Base-by-base conservation (phyloP, 2,113 vertebrate genomes). In the Mola mola region DNA sequence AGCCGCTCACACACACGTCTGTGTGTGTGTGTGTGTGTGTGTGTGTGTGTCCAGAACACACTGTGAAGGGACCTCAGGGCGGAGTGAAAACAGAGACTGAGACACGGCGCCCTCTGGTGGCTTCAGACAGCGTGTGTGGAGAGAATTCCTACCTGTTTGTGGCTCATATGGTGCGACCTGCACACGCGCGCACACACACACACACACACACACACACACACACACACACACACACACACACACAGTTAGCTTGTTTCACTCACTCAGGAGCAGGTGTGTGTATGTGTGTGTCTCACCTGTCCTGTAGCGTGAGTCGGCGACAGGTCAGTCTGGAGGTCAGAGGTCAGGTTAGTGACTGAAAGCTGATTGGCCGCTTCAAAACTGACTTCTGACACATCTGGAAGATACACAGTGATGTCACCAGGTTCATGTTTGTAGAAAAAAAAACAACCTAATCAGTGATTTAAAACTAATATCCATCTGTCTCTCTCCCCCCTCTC, bases 321-420 rank as follows among this genome's bases (percentile, higher is more conserved):
- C 8, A 22, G 20, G 49, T 66, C 19, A 2, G n/a, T 40, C 1
- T 48, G 66, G 31, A 58, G 65, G 31, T 73, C 69, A 24, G 72
- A 73, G 50, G 57, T 58, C 60, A 52, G 19, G 0, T 28, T 41
- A 4, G 29, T 29, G 33, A 46, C 8, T 0, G 42, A 36, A 24
- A 10, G n/a, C 31, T 59, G 64, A 51, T 64, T 49, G 37, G 62
- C 62, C 1, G 6, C 43, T 16, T 58, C 44, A 4, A 67, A 56
- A 10, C 38, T 53, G 6, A 37, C 7, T 0, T 50, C 49, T 17
- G 71, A 47, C 37, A 49, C 17, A 9, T 67, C 68, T 69, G 56
- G 2, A 55, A 9, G 29, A 52, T 8, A 13, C 40, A 57, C 2
- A 16, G 22, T 29, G 4, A 67, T 24, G 41, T 42, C 53, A 40